Base-by-base conservation (phyloP, 2,888 invertebrate genomes). In the Tridacna crocea region DNA sequence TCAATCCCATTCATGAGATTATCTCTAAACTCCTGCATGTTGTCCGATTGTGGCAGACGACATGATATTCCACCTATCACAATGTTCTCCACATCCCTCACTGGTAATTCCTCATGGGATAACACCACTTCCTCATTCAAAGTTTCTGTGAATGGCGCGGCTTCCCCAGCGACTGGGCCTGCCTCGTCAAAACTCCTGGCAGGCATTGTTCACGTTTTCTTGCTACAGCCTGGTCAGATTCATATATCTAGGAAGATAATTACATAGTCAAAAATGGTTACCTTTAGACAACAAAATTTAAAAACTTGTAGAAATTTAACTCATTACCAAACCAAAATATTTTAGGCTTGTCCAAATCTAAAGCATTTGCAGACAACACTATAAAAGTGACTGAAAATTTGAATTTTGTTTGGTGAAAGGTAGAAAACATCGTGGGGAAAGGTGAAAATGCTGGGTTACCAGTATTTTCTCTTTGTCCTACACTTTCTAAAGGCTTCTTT, bases 1-100 rank as follows among this genome's bases (percentile, higher is more conserved):
- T 99, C 99, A 66, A 98, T 96, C 77, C 98, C 98, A 84, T 97
- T 97, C 94, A 98, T 97, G 77, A 99, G 96, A 94, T 99, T 97
- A 92, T 97, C 96, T 92, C 97, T 97, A 95, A 99, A 99, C 95
- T 99, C 99, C 90, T 97, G 97, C 92, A 99, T 97, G 94, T 96
- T 97, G 91, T 96, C 96, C 87, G 97, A 98, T 95, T 99, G 98
- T 17, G 99, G 99, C 90, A 99, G 96, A 87, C 99, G 93, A 74
- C 95, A 95, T 47, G 95, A 95, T 60, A 95, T 92, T 77, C 95
- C 95, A 83, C 94, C 94, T 84, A 95, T 94, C 72, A 95, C 95
- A 75, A 95, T 93, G 48, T 78, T 36, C 22, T 74, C 60, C 15
- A 58, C 72, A 17, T 12, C 46, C 15, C 24, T 22, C 55, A 47